Percentiles rank a stretch among this genome's conserved stretches.
Evolutionary conservation across 2,797 vertebrate genomes (phyloP).

Genomic region (Yasuhikotakia modesta): DNA sequence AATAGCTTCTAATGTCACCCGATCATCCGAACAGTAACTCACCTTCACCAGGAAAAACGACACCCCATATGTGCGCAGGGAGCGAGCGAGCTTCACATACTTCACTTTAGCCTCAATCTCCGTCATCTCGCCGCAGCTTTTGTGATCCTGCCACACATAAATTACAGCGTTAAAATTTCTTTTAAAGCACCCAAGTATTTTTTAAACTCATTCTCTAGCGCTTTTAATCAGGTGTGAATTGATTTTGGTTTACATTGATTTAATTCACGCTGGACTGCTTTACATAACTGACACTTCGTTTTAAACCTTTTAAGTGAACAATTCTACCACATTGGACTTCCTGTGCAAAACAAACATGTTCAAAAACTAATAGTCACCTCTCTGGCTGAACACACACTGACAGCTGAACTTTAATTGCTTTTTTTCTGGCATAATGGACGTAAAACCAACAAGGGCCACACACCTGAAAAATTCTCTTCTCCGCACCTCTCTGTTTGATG

Average conservation of each 20-base stretch:
- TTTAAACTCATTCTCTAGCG: constrained; percentile 9
- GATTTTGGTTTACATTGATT: background rate
- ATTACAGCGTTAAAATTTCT: background rate
- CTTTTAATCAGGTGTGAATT: constrained; percentile 43
- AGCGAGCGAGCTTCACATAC: constrained; percentile 94
- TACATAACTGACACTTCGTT: background rate
- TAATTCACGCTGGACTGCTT: background rate
- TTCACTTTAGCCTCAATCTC: constrained; percentile 99
- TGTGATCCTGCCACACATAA: constrained; percentile 84
- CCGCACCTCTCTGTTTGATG: constrained; percentile 94
- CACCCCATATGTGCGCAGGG: constrained; percentile 92
- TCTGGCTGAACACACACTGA: background rate
- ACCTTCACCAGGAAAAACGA: constrained; percentile 99
- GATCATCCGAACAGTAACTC: constrained; percentile 49
- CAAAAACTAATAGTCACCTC: background rate
- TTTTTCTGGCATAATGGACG: background rate
- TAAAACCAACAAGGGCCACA: constrained; percentile 43
- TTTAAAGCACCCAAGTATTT: no score
- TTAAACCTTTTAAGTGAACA: constrained; percentile 1
- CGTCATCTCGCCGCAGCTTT: constrained; percentile 93
- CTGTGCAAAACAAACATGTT: background rate
- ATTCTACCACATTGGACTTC: constrained; percentile 1
- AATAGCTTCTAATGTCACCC: no score
- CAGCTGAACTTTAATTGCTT: background rate
- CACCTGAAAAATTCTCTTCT: constrained; percentile 99